Base-by-base conservation (phyloP, 1,140 invertebrate species). In the Trachelipus rathkii region DNA sequence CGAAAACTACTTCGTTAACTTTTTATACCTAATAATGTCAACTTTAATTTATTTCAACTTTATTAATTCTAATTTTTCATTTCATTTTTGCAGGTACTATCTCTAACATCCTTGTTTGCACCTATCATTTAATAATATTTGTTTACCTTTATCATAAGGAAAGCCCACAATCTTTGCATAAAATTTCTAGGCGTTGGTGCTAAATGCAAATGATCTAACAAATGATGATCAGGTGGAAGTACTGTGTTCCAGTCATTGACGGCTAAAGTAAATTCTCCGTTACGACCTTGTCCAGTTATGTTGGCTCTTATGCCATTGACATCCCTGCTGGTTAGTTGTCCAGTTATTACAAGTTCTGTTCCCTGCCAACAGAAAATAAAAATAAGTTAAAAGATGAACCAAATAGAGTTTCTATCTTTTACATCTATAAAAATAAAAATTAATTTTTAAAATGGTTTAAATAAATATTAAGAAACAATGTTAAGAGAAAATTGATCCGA, bases 121-220 rank as follows among this genome's bases (percentile, higher is more conserved):
- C n/a, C 53, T 60, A 11, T 11, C n/a, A 1, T 23, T 66, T 23
- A 19, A 66, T 23, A n/a, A 19, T n/a, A 19, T 7, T 0, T 4
- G 24, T 21, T 74, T 46, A 81, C 77, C 78, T 82, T 82, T 15
- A 82, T 73, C 68, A 72, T 82, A 10, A 78, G 77, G 73, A 82
- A 82, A 44, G 81, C 81, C 79, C 79, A 82, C 15, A 82, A 74
- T 50, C 79, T 78, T 74, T 79, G 74, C 67, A 82, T 77, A 46
- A 82, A 82, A 75, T 82, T 81, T 19, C 53, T 77, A 8, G 80
- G 80, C 43, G 77, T 78, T 21, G 80, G 80, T 0, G 80, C 80
- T n/a, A 81, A 71, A 46, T 81, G 80, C 23, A 81, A 53, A 72
- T 81, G 80, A 8, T 75, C 50, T 23, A 81, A 70, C 11, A 81